Evolutionary conservation across 2,113 vertebrate genomes (phyloP), one percentile per base, ranked within the genome.

Genomic region (Cynopterus brachyotis): DNA sequence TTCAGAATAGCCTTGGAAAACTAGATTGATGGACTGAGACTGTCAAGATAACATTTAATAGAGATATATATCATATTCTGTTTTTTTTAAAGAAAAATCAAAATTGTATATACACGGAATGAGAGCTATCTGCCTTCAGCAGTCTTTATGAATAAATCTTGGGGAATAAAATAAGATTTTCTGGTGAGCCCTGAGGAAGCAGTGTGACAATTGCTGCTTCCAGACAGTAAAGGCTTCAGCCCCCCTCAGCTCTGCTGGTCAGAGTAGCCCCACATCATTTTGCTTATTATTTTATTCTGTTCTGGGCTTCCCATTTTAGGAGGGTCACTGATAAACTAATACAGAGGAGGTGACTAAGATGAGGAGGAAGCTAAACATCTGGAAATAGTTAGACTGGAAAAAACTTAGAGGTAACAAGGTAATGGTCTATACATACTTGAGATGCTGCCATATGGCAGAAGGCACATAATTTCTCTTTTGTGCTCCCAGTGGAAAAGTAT

Each of bases 341-440:
- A 60, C 45, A 94, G 62, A n/a, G 47, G 37, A 76, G 83, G 42
- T 91, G 57, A 95, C 84, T 72, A 89, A 20, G n/a, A 82, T 78
- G 42, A 62, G n/a, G 73, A 97, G 66, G 96, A 93, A 97, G 78
- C 42, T 40, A 45, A 81, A 40, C 94, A 96, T 97, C 86, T 96
- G 97, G 95, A 95, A 93, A 53, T 32, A 79, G 35, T 96, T 89
- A 69, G 47, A 60, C 69, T 86, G 50, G 80, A 66, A 59, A 89
- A 91, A 79, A 88, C 82, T 85, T 70, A 20, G 66, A 85, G 72
- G 78, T 89, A 79, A 40, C 47, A 26, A 47, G 64, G 50, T 85
- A 53, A 86, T 86, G 57, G n/a, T 73, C 86, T 97, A 94, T 47
- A 42, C 59, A 73, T 79, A 75, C 26, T 86, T 92, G 40, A 83